Evolutionary conservation across 92 coral and sea anemone genomes (phyloP).

Genomic region (Anthopleura xanthogrammica): DNA sequence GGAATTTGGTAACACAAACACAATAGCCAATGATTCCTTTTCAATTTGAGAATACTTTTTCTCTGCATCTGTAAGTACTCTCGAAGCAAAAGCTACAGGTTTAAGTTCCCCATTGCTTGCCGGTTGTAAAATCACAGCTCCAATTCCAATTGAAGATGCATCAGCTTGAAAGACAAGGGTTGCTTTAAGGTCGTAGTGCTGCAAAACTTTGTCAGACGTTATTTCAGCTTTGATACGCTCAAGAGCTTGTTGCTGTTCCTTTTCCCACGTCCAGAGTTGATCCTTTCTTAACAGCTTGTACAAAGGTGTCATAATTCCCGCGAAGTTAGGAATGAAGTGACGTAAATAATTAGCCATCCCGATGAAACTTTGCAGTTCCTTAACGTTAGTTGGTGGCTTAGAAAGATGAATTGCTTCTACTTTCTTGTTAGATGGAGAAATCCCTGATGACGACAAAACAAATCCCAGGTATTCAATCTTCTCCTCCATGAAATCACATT

Average conservation of each 20-base stretch:
- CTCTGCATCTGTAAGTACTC: constrained; percentile 46
- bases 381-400: constrained; percentile 40
- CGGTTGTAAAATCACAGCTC: constrained; percentile 36
- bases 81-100: constrained; percentile 51
- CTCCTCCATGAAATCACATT: constrained; percentile 34
- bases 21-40: constrained; percentile 48
- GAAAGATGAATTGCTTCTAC: constrained; percentile 34
- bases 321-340: constrained; percentile 46
- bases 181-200: constrained; percentile 39
- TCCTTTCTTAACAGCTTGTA: constrained; percentile 26
- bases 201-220: constrained; percentile 33
- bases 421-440: constrained; percentile 46
- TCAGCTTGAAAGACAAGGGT: constrained; percentile 41
- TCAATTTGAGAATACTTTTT: constrained; percentile 43
- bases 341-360: constrained; percentile 43
- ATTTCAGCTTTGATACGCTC: constrained; percentile 11
- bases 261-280: constrained; percentile 35
- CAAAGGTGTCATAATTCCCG: constrained; percentile 42
- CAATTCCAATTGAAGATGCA: constrained; percentile 38
- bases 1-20: no score
- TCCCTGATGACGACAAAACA: constrained; percentile 31
- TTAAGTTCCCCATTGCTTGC: constrained; percentile 25
- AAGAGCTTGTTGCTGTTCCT: constrained; percentile 41
- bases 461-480: constrained; percentile 39
- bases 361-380: constrained; percentile 54